Base-by-base conservation (phyloP, 2,113 vertebrate species). In the Nibea albiflora region DNA sequence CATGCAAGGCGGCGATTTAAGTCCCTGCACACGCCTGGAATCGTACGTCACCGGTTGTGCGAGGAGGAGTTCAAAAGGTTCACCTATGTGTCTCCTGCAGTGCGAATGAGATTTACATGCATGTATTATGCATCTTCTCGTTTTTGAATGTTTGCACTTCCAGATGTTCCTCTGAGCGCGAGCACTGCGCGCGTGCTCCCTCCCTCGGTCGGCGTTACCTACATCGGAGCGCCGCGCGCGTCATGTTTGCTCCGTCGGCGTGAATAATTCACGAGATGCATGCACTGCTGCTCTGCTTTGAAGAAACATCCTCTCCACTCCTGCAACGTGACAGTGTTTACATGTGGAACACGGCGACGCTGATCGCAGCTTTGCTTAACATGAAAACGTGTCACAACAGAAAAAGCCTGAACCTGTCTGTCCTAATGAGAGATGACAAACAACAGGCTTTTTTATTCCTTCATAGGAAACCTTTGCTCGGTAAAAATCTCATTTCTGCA, bases 211-310 rank as follows among this genome's bases (percentile, higher is more conserved):
- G 2, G 19, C 0, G 22, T 20, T 39, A 82, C 80, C 84, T 81
- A 56, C 79, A 87, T 83, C 14, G 50, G 76, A 90, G 76, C 58
- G 28, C 58, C 3, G 78, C 20, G 12, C 28, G 17, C 63, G 14
- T 84, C 67, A 65, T 78, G 76, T 85, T 84, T 85, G 74, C 70
- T 60, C 26, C 26, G 10, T 60, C 3, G 72, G 42, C 3, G 73
- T 92, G 61, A 93, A 93, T 92, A 85, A 92, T 92, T 92, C 84
- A 93, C 84, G 26, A n/a, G 47, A 31, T n/a, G 28, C 62, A 64
- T 67, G 72, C 79, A 44, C 60, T 14, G 47, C 83, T 67, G 54
- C 78, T 78, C 64, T 1, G 46, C 81, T 81, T 85, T 88, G 83
- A 90, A 85, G 78, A 85, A 87, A 66, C 85, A 64, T 86, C 74